Evolutionary conservation across 2,113 vertebrate species (phyloP).

Genomic region (Macrotis lagotis): DNA sequence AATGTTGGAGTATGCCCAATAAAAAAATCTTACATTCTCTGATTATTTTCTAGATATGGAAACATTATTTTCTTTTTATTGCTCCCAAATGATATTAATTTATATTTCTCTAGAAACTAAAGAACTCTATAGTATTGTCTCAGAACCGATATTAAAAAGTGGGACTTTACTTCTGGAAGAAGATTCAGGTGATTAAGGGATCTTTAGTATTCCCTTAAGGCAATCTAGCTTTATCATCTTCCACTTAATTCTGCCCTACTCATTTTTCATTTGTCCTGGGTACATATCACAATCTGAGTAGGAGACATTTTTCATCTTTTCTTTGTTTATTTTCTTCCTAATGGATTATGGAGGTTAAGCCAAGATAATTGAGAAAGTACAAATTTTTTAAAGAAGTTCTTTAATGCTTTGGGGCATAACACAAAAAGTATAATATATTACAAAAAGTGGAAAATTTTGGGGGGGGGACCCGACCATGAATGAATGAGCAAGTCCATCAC

Average conservation of each 20-base stretch:
- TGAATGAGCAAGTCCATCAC: background rate
- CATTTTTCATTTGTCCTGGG: background rate
- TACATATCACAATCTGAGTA: background rate
- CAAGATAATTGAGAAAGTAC: background rate
- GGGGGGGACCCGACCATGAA: background rate
- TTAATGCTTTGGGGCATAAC: background rate
- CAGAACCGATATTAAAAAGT: background rate
- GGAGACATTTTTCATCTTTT: background rate
- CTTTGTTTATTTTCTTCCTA: background rate
- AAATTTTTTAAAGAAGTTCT: background rate
- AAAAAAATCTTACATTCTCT: background rate
- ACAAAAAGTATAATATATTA: background rate
- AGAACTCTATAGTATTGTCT: background rate
- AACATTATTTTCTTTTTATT: background rate
- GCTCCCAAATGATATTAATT: background rate
- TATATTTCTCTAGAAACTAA: background rate
- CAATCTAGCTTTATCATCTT: background rate
- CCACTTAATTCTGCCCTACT: background rate
- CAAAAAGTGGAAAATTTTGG: background rate
- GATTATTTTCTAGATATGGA: background rate
- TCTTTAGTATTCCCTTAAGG: background rate
- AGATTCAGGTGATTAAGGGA: background rate
- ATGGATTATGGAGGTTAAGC: background rate
- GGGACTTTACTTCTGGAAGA: background rate
- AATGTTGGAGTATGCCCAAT: background rate